Evolutionary conservation across 2,888 invertebrate genomes (phyloP), one percentile per base, ranked within the genome.

Genomic region (Hermaeophaga mercurialis): DNA sequence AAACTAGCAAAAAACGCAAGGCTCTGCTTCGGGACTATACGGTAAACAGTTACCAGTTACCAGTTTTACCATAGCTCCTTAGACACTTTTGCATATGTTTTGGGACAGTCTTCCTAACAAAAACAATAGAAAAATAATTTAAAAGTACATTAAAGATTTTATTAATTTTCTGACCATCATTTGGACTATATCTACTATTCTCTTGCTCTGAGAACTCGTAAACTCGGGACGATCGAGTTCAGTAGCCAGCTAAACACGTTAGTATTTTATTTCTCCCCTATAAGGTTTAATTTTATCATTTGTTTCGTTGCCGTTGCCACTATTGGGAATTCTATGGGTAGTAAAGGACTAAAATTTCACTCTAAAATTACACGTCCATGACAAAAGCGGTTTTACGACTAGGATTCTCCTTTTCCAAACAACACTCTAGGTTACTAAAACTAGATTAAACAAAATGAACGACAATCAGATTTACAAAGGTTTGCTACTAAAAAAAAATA

Each of bases 171-270:
- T 3, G 31, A 4, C 12, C 3, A 31, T 9, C 31, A 4, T 31
- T 11, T 12, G 3, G 2, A 31, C 31, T 31, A 31, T 2, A 11
- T 9, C 28, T 28, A 28, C 2, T 31, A 31, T 11, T 43, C 41
- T 38, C 18, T 53, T 7, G 12, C 38, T 24, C 36, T 45, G 6
- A 34, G 22, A 31, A 49, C 8, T 49, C 64, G 63, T 66, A 63
- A 66, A 66, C 61, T 66, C 62, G 56, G 61, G 58, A 50, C 58
- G 34, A 54, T 58, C 49, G 56, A 62, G 56, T 63, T 54, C 59
- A 58, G 55, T 49, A 47, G 55, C 46, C 62, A 62, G 63, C 61
- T 65, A 63, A 62, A 65, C 62, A 63, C 54, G 58, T 56, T 52
- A 57, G 46, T 39, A 46, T 54, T 57, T 59, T 58, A 55, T 55